A percentile compares a stretch with the other conserved stretches of the same genome.
These are phyloP conservation scores for Rhynchomys soricoides DNA, from an alignment of 2,113 vertebrate genomes.

Conservation along the genomic window DNA sequence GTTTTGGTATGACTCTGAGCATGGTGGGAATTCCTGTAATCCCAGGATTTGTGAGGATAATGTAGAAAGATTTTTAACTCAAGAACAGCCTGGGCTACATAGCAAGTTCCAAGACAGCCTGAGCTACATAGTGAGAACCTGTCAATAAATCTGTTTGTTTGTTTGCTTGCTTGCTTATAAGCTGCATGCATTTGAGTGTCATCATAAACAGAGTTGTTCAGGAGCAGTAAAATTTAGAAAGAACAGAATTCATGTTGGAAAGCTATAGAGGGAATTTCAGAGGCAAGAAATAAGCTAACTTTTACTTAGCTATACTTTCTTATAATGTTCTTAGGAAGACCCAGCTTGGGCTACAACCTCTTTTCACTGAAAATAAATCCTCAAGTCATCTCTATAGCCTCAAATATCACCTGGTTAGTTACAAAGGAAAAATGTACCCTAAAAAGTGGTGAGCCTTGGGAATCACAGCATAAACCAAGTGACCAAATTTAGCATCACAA, in stretches of 20 bases:
- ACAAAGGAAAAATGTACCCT: conserved; percentile 19
- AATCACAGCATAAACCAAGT: conserved; percentile 33
- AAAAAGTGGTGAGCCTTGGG: background rate
- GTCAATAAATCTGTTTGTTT: background rate
- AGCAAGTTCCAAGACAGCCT: background rate
- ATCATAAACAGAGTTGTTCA: conserved; percentile 33
- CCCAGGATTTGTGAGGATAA: background rate
- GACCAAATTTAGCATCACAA: conserved; percentile 36
- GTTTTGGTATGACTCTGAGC: background rate
- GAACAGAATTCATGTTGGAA: conserved; percentile 40
- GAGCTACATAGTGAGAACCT: background rate
- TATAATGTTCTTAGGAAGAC: conserved; percentile 19
- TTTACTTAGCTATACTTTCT: conserved; percentile 50
- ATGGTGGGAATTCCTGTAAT: background rate
- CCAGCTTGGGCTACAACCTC: background rate
- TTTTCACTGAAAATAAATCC: conserved; percentile 51
- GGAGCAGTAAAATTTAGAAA: conserved; percentile 38
- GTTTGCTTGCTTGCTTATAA: background rate
- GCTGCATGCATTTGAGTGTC: conserved; percentile 50
- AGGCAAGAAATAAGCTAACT: background rate
- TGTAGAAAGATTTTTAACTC: background rate
- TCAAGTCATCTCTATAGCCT: conserved; percentile 9
- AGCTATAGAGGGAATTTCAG: background rate
- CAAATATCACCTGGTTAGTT: conserved; percentile 49
- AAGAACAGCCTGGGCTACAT: background rate